Percentiles rank a stretch among this genome's conserved stretches.
Conservation (phyloP, 1,140 invertebrate genomes). For the Berghia stephanieae region DNA sequence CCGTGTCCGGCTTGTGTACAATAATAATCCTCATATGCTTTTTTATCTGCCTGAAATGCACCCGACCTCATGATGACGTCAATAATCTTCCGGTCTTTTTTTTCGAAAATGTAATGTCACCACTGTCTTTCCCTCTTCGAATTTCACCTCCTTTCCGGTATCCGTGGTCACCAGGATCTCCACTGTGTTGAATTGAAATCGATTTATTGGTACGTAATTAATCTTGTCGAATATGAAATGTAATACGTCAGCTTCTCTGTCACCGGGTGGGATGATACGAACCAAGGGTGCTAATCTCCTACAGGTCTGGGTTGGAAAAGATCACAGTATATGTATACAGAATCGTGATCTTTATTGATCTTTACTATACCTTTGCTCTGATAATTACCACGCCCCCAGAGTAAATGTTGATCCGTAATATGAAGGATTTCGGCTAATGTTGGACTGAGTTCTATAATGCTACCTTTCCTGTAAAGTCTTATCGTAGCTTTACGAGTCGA, state of each 20-base stretch:
- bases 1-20: not conserved
- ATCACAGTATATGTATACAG: no score
- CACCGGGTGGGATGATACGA: not conserved
- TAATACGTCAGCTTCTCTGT: not conserved
- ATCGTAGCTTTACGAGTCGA: not conserved
- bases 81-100: not conserved
- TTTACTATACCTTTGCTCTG: not conserved
- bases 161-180: slow-evolving; percentile 20
- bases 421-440: not conserved
- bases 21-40: slow-evolving; percentile 13
- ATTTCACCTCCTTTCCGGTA: slow-evolving; percentile 9
- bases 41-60: not conserved
- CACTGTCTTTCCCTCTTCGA: not conserved
- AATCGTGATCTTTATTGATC: not conserved
- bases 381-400: not conserved
- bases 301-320: not conserved
- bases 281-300: not conserved
- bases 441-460: not conserved
- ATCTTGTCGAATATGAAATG: not conserved
- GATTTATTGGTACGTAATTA: not conserved
- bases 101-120: slow-evolving; percentile 15
- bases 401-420: not conserved
- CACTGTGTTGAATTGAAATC: slow-evolving; percentile 9
- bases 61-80: not conserved
- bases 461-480: not conserved